phyloP scores from a whole-genome alignment of 2,113 vertebrate species.

The Vidua macroura region DNA sequence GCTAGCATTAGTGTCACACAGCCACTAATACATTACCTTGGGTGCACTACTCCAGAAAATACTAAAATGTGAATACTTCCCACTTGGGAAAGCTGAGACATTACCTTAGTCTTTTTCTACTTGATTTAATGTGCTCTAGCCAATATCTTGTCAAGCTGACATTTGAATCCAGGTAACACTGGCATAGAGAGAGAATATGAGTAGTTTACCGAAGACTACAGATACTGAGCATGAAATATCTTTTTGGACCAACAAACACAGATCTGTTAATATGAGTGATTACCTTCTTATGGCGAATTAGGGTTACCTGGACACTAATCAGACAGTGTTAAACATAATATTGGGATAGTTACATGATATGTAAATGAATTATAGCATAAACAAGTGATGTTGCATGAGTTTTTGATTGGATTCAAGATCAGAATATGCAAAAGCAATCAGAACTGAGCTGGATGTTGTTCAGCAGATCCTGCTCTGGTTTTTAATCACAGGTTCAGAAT shows the following conservation, averaged over 20 bases:
- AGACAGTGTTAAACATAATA: conserved; percentile 44
- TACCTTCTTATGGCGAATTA: conserved; percentile 47
- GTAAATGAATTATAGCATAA: conserved; percentile 30
- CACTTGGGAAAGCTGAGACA: conserved; percentile 20
- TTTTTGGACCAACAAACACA: background rate
- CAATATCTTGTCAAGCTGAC: background rate
- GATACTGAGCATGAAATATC: background rate
- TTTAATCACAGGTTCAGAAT: background rate
- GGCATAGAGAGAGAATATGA: background rate
- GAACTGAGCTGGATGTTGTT: background rate
- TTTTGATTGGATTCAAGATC: conserved; percentile 22
- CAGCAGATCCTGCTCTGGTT: background rate
- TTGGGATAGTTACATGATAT: conserved; percentile 37
- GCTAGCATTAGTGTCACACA: conserved; percentile 24
- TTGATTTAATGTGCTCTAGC: background rate
- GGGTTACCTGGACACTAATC: conserved; percentile 38
- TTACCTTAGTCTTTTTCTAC: background rate
- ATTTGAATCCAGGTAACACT: background rate
- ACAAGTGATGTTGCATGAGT: background rate
- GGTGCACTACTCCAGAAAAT: conserved; percentile 25
- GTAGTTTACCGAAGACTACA: background rate
- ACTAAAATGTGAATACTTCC: conserved; percentile 51
- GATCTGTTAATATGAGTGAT: conserved; percentile 45
- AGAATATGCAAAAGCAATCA: conserved; percentile 18
- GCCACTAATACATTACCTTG: background rate